Percentiles rank a stretch among this genome's conserved stretches.
Evolutionary conservation across 1,140 invertebrate species (phyloP).

Genomic region (Musca domestica): DNA sequence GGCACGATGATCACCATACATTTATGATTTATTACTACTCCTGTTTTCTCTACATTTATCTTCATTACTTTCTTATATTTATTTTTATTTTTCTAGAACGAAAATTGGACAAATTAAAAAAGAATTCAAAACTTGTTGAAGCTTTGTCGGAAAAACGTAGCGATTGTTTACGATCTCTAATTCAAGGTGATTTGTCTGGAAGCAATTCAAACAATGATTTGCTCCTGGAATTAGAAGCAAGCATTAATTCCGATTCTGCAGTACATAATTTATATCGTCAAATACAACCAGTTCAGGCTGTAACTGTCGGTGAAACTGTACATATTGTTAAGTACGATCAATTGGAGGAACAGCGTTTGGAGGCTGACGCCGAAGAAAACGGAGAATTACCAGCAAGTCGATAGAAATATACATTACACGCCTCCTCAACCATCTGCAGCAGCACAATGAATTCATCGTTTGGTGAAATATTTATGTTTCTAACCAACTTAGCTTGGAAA

Average conservation of each 20-base stretch:
- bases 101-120: slow-evolving; percentile 56
- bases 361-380: slow-evolving; percentile 23
- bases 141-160: slow-evolving; percentile 55
- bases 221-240: slow-evolving; percentile 50
- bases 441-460: slow-evolving; percentile 43
- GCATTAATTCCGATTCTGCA: slow-evolving; percentile 38
- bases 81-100: slow-evolving; percentile 43
- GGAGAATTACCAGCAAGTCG: slow-evolving; percentile 5
- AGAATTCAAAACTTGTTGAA: slow-evolving; percentile 53
- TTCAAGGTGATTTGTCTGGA: slow-evolving; percentile 37
- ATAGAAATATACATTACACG: slow-evolving; percentile 25
- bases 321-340: slow-evolving; percentile 57
- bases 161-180: slow-evolving; percentile 54
- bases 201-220: slow-evolving; percentile 22
- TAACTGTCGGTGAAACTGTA: slow-evolving; percentile 56
- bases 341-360: slow-evolving; percentile 34
- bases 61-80: slow-evolving; percentile 2
- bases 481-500: slow-evolving; percentile 57
- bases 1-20: no score
- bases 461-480: slow-evolving; percentile 54
- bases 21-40: no score
- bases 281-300: slow-evolving; percentile 54
- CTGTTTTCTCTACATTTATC: background rate
- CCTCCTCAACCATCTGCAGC: background rate
- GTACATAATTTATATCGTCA: slow-evolving; percentile 51